Evolutionary conservation across 2,113 vertebrate genomes (phyloP).

Genomic region (Caranx melampygus): DNA sequence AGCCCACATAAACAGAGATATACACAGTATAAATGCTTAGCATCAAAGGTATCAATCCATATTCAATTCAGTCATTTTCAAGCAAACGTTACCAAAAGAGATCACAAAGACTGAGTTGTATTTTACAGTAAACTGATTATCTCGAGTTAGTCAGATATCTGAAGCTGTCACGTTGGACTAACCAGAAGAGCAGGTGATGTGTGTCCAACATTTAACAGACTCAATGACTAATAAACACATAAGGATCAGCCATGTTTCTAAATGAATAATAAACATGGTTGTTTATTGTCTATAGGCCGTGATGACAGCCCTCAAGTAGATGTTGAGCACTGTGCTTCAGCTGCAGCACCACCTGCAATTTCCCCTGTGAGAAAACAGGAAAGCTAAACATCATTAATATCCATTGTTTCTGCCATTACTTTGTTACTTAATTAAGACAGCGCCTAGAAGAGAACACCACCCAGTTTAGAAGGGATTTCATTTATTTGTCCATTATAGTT

Average conservation of each 20-base stretch:
- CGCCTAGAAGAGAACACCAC: neutral
- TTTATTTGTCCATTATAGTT: neutral
- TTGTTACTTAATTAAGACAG: slow-evolving; percentile 3
- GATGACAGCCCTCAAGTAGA: neutral
- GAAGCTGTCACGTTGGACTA: neutral
- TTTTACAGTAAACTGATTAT: neutral
- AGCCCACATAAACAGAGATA: neutral
- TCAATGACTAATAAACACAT: neutral
- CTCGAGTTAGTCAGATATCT: neutral
- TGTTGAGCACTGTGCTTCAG: neutral
- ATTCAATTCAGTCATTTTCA: too few relatives aligned
- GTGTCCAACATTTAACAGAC: neutral
- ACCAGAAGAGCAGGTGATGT: neutral
- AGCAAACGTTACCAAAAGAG: too few relatives aligned
- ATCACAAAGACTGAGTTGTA: neutral
- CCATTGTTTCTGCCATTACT: neutral
- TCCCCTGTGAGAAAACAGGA: slow-evolving; percentile 1
- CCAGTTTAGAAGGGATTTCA: neutral
- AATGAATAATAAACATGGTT: neutral
- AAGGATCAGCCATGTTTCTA: too few relatives aligned
- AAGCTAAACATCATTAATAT: neutral
- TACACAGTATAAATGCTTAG: neutral
- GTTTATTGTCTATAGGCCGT: too few relatives aligned
- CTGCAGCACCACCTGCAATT: neutral
- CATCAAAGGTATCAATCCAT: too few relatives aligned